Evolutionary conservation across 2,888 invertebrate genomes (phyloP).

Genomic region (Criorhina ranunculi): DNA sequence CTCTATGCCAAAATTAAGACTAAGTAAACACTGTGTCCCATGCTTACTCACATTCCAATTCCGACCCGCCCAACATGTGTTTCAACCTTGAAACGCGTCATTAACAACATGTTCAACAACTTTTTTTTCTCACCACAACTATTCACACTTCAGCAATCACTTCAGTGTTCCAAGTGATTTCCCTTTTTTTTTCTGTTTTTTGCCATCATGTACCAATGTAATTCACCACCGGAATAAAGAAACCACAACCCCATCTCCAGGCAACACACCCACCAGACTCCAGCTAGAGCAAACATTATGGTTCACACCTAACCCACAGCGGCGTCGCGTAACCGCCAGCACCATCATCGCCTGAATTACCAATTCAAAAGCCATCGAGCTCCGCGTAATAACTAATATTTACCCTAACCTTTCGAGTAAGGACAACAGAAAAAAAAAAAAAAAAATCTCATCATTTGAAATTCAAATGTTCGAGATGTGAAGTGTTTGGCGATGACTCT

Average conservation of each 20-base stretch:
- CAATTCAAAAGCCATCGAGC: constrained; percentile 67
- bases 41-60: background rate
- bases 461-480: constrained; percentile 63
- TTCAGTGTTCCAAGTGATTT: constrained; percentile 36
- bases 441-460: constrained; percentile 61
- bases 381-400: constrained; percentile 65
- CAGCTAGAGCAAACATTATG: constrained; percentile 37
- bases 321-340: constrained; percentile 20
- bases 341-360: constrained; percentile 41
- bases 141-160: constrained; percentile 32
- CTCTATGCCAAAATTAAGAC: background rate
- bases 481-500: constrained; percentile 32
- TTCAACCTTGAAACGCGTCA: constrained; percentile 25
- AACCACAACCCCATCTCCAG: constrained; percentile 37
- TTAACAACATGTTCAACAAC: constrained; percentile 17
- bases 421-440: constrained; percentile 22
- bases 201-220: constrained; percentile 4
- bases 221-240: constrained; percentile 16
- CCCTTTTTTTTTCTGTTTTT: background rate
- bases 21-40: background rate
- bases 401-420: constrained; percentile 55
- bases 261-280: constrained; percentile 8
- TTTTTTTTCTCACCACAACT: background rate
- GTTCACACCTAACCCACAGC: constrained; percentile 47
- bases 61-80: background rate